A percentile compares a stretch with the other conserved stretches of the same genome.
Conservation (phyloP, 2,888 invertebrate genomes). For the Agrotis ipsilon region DNA sequence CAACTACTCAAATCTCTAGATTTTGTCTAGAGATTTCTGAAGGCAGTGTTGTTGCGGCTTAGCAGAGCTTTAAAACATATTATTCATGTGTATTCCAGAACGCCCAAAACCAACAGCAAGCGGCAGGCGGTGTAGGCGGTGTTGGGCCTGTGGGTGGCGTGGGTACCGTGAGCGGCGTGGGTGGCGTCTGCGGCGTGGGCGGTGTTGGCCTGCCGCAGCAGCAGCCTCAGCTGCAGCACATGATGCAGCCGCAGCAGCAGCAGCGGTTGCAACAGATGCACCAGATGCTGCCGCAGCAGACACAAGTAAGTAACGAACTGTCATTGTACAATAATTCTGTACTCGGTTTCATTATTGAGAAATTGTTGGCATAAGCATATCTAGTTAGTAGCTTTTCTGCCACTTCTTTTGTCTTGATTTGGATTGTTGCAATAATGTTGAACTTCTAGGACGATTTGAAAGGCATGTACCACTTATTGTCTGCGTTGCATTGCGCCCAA, state of each 20-base stretch:
- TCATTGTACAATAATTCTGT: not conserved
- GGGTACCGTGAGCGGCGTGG: slow-evolving; percentile 75
- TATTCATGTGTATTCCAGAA: slow-evolving; percentile 77
- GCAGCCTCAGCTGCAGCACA: slow-evolving; percentile 89
- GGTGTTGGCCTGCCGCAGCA: slow-evolving; percentile 86
- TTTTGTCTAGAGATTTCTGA: not conserved
- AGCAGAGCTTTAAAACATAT: not conserved
- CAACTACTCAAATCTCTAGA: too few relatives aligned
- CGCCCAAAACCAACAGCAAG: slow-evolving; percentile 87
- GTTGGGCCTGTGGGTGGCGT: slow-evolving; percentile 70
- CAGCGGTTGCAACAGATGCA: slow-evolving; percentile 91
- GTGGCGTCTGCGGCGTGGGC: slow-evolving; percentile 76
- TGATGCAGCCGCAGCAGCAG: slow-evolving; percentile 92
- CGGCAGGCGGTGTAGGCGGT: slow-evolving; percentile 75
- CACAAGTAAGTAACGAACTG: slow-evolving; percentile 82
- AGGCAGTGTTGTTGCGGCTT: not conserved
- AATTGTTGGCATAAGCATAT: too few relatives aligned
- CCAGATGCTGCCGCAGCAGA: slow-evolving; percentile 90
- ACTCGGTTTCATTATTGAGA: too few relatives aligned
- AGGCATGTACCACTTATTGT: too few relatives aligned
- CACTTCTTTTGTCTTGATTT: too few relatives aligned
- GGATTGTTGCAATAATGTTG: too few relatives aligned
- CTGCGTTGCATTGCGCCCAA: too few relatives aligned
- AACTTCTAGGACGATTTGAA: too few relatives aligned
- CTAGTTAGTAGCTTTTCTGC: too few relatives aligned